phyloP scores from a whole-genome alignment of 2,113 vertebrate genomes.

The Pelmatolapia mariae region DNA sequence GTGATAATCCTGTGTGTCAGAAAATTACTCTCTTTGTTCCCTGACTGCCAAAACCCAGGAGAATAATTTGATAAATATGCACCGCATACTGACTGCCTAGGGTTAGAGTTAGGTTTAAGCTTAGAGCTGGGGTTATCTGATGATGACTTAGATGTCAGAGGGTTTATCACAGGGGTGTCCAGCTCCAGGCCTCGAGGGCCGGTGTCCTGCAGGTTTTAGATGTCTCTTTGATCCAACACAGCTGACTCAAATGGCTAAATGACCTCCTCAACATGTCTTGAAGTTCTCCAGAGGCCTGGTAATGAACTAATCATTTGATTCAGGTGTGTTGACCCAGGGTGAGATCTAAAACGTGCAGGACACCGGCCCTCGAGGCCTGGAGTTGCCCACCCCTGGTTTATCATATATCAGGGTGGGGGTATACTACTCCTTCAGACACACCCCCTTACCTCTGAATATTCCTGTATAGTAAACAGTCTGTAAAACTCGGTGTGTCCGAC shows the following conservation, averaged over 20 bases:
- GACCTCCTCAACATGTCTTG: background rate
- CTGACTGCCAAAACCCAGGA: background rate
- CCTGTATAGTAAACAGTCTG: background rate
- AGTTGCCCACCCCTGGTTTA: background rate
- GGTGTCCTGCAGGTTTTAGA: too few species aligned
- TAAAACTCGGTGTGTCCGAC: background rate
- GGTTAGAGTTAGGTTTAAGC: background rate
- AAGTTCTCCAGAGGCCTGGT: background rate
- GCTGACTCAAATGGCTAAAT: background rate
- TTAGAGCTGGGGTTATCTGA: background rate
- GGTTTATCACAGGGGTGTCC: background rate
- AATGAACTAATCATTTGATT: background rate
- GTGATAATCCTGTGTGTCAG: background rate
- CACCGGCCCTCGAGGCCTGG: background rate
- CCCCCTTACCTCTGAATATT: background rate
- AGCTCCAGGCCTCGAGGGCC: background rate
- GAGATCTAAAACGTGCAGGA: background rate
- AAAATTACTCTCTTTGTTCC: background rate
- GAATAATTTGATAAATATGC: background rate
- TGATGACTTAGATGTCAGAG: background rate
- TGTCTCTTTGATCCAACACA: background rate
- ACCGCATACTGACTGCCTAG: background rate
- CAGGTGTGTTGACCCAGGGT: background rate
- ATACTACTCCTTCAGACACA: background rate
- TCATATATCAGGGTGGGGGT: background rate